A percentile compares a stretch with the other conserved stretches of the same genome.
These are phyloP conservation scores for Drosophila anomelani DNA, from an alignment of 2,888 invertebrate genomes.

Conservation along the genomic window DNA sequence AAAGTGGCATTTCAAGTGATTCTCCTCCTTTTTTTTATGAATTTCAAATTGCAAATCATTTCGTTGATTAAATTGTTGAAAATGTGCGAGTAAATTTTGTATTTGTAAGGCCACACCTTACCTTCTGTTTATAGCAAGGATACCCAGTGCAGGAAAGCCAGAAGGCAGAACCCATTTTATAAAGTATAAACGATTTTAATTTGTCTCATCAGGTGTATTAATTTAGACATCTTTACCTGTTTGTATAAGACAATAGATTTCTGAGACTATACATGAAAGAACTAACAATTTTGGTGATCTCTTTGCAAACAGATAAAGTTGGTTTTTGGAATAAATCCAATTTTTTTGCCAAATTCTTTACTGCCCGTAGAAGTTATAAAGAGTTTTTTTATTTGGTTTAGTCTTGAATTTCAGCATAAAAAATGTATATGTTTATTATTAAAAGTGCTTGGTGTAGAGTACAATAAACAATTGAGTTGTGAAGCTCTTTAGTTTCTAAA, in stretches of 20 bases:
- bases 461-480: background rate
- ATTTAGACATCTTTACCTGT: background rate
- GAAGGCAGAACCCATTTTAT: fast-evolving
- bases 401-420: background rate
- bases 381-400: background rate
- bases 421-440: no score
- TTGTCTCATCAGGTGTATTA: background rate
- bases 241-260: background rate
- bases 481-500: background rate
- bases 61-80: constrained; percentile 42
- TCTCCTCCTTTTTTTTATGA: constrained; percentile 59
- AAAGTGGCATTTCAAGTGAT: constrained; percentile 78
- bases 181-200: background rate
- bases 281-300: background rate
- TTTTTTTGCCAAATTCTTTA: no score
- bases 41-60: constrained; percentile 49
- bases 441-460: no score
- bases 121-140: constrained; percentile 3
- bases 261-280: background rate
- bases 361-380: background rate
- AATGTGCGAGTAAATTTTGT: constrained; percentile 18
- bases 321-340: background rate
- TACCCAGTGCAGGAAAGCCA: no score
- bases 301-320: background rate
- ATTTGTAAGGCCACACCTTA: no score